Evolutionary conservation across 2,113 vertebrate genomes (phyloP), one percentile per base, ranked within the genome.

Genomic region (Amblyornis subalaris): DNA sequence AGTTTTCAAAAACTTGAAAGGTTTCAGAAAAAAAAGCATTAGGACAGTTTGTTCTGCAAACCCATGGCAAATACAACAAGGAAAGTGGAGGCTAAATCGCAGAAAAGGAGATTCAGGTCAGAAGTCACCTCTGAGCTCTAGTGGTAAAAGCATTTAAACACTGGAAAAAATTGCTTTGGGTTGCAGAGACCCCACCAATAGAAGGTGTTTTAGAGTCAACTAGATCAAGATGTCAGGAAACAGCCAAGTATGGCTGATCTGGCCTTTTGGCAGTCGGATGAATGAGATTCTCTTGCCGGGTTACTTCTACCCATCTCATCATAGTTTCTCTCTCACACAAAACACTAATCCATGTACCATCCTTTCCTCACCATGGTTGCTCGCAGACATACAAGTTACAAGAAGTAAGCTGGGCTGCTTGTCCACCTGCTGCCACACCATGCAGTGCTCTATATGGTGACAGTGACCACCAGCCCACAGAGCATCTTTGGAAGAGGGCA

Each of bases 371-470:
- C 4, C 16, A 17, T 38, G 12, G 19, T 8, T 26, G 28, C 24
- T 84, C 1, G 0, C 69, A 86, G 51, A 70, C 24, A 15, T 25
- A 22, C 1, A 21, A 67, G 53, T 54, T 36, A 62, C 0, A 0
- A 57, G 53, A 76, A 62, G 25, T 16, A 42, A 94, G 51, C 7
- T 0, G 0, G 15, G 31, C 26, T 76, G 42, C 48, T 48, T 26
- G 24, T 60, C 35, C 2, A 0, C 45, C 53, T 72, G 53, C 75
- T 70, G 42, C 62, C 45, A 13, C 18, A 4, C 18, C 62, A 42
- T 42, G 42, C 58, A 73, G 33, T 23, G 44, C n/a, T 88, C 60
- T 40, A 18, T 6, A 35, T 2, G 18, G 38, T 7, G 7, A 60
- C 47, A 75, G 20, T 3, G n/a, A 51, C 3, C 6, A 69, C 3